Evolutionary conservation across 1,140 invertebrate genomes (phyloP), one percentile per base, ranked within the genome.

Genomic region (Tetramorium simillimum): DNA sequence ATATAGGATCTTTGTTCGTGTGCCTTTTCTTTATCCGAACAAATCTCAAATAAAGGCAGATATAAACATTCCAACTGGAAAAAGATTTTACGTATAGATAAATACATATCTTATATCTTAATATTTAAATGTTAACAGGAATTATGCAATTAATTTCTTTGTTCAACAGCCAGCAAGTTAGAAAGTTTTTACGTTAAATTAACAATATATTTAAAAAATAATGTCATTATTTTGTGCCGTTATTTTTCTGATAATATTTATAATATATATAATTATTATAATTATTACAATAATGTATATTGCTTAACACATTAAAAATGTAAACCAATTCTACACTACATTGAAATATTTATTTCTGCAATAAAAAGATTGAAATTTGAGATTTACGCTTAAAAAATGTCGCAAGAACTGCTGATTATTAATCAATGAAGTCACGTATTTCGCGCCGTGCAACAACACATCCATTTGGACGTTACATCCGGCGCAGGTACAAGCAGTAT

Each of bases 231-330:
- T 33, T 33, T 21, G 12, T 37, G 10, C 3, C 2, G 6, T 56
- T 75, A 58, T 75, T 56, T 75, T 75, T 56, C 18, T 21, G 16
- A 51, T 49, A 65, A 46, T 16, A 28, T 69, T 14, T 18, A 49
- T 16, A 18, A 24, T 16, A 14, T 33, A 33, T 14, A 24, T 51
- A 6, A 33, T 33, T 72, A 33, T 51, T 14, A 24, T 51, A 6
- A 33, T 33, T 72, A 33, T 51, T 24, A 51, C 24, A 28, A 33
- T 28, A 46, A 51, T 33, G 21, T 33, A n/a, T 40, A 12, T 67
- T 33, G 7, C 6, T 58, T 58, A 24, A 76, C 16, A 24, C 33
- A 16, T 53, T 21, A 28, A 43, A 37, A 58, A 21, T 40, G 0
- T 21, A n/a, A 56, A 73, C 3, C 9, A 33, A 16, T 46, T 51